phyloP scores from a whole-genome alignment of 2,797 vertebrate species.

The Phataginus tetradactyla region DNA sequence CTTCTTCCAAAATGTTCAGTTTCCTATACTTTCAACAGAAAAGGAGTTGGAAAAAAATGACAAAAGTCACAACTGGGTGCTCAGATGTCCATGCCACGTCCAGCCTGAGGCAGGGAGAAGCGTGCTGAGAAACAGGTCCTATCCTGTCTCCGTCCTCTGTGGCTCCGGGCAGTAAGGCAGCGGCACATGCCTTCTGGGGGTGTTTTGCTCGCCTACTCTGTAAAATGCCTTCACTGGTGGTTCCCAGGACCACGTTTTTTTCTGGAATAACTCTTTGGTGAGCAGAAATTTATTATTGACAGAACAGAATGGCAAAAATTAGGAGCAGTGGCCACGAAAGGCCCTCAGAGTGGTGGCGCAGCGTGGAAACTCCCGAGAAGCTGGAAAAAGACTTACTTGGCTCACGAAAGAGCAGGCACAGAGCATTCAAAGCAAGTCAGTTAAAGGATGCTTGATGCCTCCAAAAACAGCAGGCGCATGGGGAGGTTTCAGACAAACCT shows the following conservation, averaged over 20 bases:
- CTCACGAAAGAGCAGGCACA: neutral
- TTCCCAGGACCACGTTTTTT: neutral
- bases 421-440: too few relatives aligned
- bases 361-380: too few relatives aligned
- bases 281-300: fast-evolving
- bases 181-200: too few relatives aligned
- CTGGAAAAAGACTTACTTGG: too few relatives aligned
- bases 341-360: neutral
- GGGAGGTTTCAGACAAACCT: neutral
- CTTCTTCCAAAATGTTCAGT: neutral
- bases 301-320: too few relatives aligned
- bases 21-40: neutral
- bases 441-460: neutral
- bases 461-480: fast-evolving
- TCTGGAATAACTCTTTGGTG: neutral
- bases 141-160: too few relatives aligned
- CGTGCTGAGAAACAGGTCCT: fast-evolving
- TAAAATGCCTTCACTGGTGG: neutral
- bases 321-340: neutral
- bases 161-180: too few relatives aligned
- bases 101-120: neutral
- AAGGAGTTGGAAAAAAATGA: neutral
- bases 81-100: neutral
- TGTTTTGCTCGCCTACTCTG: neutral
- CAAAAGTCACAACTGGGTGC: constrained; percentile 23